Evolutionary conservation across 2,888 invertebrate genomes (phyloP).

Genomic region (Xylophagus ater): DNA sequence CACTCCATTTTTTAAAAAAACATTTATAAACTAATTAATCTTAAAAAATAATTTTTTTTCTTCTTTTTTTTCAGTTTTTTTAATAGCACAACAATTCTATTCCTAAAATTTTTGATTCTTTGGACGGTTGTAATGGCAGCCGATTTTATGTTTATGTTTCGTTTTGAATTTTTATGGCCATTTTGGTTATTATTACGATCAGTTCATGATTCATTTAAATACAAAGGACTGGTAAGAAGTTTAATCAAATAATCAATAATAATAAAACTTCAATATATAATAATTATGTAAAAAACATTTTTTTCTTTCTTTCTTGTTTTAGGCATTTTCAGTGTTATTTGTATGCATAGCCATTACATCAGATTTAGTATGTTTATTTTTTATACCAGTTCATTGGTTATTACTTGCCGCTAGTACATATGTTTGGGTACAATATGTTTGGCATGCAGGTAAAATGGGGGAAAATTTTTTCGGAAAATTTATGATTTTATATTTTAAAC

Average conservation of each 20-base stretch:
- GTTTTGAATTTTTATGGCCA: conserved; percentile 98
- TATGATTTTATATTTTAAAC: conserved; percentile 6
- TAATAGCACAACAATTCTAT: conserved; percentile 78
- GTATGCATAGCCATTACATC: conserved; percentile 95
- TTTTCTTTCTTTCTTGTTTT: conserved; percentile 34
- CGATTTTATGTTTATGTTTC: conserved; percentile 94
- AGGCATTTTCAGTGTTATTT: conserved; percentile 97
- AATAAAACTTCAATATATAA: conserved; percentile 4
- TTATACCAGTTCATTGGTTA: conserved; percentile 95
- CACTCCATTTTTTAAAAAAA: too few relatives aligned
- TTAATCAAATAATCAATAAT: background rate
- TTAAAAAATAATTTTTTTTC: conserved; percentile 22
- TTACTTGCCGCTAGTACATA: conserved; percentile 97
- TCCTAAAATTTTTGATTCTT: conserved; percentile 88
- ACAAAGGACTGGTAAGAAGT: conserved; percentile 82
- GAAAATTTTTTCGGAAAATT: conserved; percentile 5
- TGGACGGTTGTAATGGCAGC: conserved; percentile 91
- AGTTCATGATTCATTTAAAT: conserved; percentile 94
- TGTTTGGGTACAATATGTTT: conserved; percentile 97
- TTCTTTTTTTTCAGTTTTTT: conserved; percentile 25
- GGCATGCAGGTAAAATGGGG: conserved; percentile 73
- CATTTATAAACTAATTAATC: too few relatives aligned
- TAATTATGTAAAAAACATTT: conserved; percentile 3
- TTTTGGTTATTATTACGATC: conserved; percentile 93
- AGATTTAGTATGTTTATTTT: conserved; percentile 97